Evolutionary conservation across 1,140 invertebrate genomes (phyloP), one percentile per base, ranked within the genome.

Genomic region (Drosophila dunni): DNA sequence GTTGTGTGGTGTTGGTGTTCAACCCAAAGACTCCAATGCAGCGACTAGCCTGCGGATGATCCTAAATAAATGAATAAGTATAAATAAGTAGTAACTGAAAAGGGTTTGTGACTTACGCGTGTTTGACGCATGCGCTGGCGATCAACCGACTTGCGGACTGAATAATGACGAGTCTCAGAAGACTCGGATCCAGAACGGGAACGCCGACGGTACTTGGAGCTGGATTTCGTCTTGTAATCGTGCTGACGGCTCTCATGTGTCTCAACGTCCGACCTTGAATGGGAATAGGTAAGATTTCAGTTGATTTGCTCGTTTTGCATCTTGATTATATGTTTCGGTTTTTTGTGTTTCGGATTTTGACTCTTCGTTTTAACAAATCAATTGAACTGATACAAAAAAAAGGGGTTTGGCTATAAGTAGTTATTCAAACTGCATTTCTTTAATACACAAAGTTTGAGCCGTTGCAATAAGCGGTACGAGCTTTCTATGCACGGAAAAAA

Each of bases 11-110:
- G 86, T 97, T 96, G 7, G 98, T 95, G 89, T 97, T 98, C 8
- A 99, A 93, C 0, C 98, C 98, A 93, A 99, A 99, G 4, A 99
- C 96, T 3, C 98, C 98, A 29, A 99, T 93, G 92, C 98, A 99
- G 38, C 96, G 94, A n/a, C 96, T 97, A 1, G 96, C 96, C 54
- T 96, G 95, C 0, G 98, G 98, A 92, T 97, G 96, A 76, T 99
- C 98, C 92, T 94, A 29, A 29, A 5, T 29, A 29, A 6, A 29
- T 6, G 5, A 5, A 29, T 29, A 29, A 3, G 24, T 29, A 6
- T 5, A 29, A 29, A 29, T 5, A 29, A 29, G 6, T 4, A 29
- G 24, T 29, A 5, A 29, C 6, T 9, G 36, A 44, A 4, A 9
- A 10, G 7, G 1, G 2, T 11, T 48, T 17, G 0, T 2, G 11